Conservation (phyloP, 2,888 invertebrate genomes). For the Lasioglossum leucozonium region DNA sequence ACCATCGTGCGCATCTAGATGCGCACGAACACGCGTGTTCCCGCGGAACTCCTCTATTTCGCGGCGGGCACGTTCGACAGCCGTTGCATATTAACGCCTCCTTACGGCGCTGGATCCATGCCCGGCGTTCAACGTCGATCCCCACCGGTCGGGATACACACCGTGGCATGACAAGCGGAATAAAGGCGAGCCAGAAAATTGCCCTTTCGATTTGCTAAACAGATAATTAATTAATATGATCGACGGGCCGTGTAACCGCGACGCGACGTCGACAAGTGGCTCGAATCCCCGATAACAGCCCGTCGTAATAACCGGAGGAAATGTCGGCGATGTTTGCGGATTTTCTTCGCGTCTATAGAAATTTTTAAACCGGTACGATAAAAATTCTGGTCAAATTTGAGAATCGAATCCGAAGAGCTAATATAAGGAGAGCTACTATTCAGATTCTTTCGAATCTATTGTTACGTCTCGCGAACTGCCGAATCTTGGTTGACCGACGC, state of each 20-base stretch:
- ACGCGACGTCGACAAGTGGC: conserved; percentile 1
- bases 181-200: conserved; percentile 52
- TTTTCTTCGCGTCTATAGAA: background rate
- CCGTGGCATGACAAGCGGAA: conserved; percentile 50
- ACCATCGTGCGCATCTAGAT: conserved; percentile 55
- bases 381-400: too few relatives aligned
- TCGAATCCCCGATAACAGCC: background rate
- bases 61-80: conserved; percentile 46
- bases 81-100: conserved; percentile 56
- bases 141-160: conserved; percentile 6
- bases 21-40: conserved; percentile 14
- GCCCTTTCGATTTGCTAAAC: conserved; percentile 42
- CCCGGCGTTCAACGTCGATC: conserved; percentile 24
- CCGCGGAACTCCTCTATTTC: conserved; percentile 21
- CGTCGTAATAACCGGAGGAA: background rate
- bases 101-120: conserved; percentile 32
- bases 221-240: conserved; percentile 56
- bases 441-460: too few relatives aligned
- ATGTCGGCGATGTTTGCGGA: too few relatives aligned
- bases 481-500: too few relatives aligned
- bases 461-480: too few relatives aligned
- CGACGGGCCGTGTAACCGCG: conserved; percentile 24
- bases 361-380: background rate
- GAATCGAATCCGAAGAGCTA: too few relatives aligned
- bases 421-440: too few relatives aligned